These are phyloP conservation scores for Vollenhovia emeryi DNA, from an alignment of 1,140 invertebrate species.

Conservation along the genomic window DNA sequence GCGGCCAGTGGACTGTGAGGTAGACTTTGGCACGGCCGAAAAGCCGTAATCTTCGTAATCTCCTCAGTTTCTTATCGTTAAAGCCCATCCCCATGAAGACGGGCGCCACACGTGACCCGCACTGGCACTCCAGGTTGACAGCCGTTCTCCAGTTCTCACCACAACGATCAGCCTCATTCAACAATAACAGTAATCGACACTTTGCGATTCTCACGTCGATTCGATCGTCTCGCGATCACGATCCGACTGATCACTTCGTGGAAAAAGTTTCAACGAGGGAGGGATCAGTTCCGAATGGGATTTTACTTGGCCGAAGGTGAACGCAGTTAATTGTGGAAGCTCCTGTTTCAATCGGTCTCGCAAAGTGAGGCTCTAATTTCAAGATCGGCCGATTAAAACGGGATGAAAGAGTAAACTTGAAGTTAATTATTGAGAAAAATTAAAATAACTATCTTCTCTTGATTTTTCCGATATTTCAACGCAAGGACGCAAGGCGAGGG, in stretches of 20 bases:
- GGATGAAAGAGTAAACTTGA: neutral
- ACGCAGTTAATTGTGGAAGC: neutral
- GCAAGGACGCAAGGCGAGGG: too few relatives aligned
- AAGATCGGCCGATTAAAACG: neutral
- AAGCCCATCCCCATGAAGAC: constrained; percentile 86
- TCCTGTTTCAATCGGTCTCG: constrained; percentile 14
- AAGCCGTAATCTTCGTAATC: constrained; percentile 87
- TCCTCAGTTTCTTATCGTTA: constrained; percentile 87
- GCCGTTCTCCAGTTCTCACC: constrained; percentile 70
- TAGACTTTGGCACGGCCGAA: constrained; percentile 89
- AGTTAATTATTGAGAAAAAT: neutral
- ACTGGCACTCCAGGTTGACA: constrained; percentile 84
- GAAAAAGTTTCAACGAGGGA: neutral
- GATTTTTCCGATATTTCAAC: neutral
- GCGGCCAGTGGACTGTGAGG: constrained; percentile 87
- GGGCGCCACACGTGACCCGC: constrained; percentile 84
- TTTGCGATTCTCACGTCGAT: neutral
- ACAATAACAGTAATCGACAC: constrained; percentile 47
- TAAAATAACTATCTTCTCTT: neutral
- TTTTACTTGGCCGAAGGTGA: neutral
- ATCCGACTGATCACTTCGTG: neutral
- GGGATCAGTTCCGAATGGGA: constrained; percentile 18
- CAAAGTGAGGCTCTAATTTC: neutral
- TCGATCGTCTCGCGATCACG: neutral
- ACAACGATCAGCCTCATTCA: constrained; percentile 67